Conservation (phyloP, 2,113 vertebrate species). For the Parotia lawesii region DNA sequence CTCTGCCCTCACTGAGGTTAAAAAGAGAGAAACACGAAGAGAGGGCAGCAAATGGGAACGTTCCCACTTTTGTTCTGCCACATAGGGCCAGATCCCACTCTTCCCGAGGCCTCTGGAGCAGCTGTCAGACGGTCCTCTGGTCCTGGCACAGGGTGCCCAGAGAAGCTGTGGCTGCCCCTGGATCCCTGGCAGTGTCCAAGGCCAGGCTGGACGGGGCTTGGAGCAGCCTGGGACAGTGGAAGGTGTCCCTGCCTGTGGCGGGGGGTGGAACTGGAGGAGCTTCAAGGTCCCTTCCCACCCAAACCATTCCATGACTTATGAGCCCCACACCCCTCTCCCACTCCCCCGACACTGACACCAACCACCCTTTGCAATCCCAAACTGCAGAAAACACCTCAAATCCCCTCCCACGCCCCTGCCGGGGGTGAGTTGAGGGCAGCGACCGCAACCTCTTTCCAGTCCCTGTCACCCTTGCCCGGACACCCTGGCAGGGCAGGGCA, state of each 20-base stretch:
- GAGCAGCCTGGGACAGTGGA: fast-evolving
- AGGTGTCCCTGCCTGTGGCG: neutral
- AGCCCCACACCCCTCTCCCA: neutral
- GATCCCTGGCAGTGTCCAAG: neutral
- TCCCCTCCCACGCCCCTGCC: too few species aligned
- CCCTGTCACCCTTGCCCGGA: neutral
- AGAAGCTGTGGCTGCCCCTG: neutral
- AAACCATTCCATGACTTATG: neutral
- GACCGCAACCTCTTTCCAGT: neutral
- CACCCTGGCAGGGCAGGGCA: neutral
- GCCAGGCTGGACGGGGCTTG: neutral
- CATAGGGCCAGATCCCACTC: fast-evolving
- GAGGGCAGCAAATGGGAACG: fast-evolving
- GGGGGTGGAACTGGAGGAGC: fast-evolving
- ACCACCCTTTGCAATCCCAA: neutral
- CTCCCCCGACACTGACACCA: neutral
- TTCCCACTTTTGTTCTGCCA: neutral
- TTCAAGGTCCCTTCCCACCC: neutral
- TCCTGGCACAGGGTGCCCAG: neutral
- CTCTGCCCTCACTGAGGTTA: neutral
- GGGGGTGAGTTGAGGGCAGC: neutral
- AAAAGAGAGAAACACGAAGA: fast-evolving
- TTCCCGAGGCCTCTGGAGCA: fast-evolving
- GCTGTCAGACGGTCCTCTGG: neutral
- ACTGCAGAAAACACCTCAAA: neutral